phyloP scores from a whole-genome alignment of 2,797 vertebrate species.

The Cirrhinus mrigala region DNA sequence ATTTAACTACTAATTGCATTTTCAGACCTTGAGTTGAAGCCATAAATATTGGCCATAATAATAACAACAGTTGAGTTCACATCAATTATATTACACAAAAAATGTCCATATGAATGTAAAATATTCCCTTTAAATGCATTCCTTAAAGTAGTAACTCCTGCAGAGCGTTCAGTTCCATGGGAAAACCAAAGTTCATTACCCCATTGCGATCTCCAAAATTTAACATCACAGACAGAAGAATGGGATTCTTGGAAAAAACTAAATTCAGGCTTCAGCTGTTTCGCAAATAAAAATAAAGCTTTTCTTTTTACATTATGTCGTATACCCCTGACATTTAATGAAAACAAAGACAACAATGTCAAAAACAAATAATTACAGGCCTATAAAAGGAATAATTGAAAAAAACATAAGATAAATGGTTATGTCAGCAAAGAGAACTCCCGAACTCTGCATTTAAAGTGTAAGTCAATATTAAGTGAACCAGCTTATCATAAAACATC shows the following conservation, averaged over 20 bases:
- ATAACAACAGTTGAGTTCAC: no score
- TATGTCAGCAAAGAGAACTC: not conserved
- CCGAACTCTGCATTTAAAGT: not conserved
- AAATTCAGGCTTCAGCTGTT: constrained; percentile 6
- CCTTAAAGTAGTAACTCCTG: constrained; percentile 7
- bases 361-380: not conserved
- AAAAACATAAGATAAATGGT: not conserved
- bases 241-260: constrained; percentile 14
- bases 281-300: constrained; percentile 20
- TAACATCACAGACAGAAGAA: not conserved
- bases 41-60: no score
- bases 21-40: no score
- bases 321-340: constrained; percentile 29
- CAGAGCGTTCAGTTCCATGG: constrained; percentile 8
- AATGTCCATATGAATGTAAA: no score
- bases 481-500: not conserved
- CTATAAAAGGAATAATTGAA: not conserved
- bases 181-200: constrained; percentile 10
- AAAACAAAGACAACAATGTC: not conserved
- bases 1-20: no score
- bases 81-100: no score
- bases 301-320: not conserved
- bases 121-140: constrained; percentile 22
- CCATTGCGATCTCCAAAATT: constrained; percentile 5
- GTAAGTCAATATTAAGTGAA: not conserved